Conservation (phyloP, 2,888 invertebrate genomes). For the Myopa tessellatipennis region DNA sequence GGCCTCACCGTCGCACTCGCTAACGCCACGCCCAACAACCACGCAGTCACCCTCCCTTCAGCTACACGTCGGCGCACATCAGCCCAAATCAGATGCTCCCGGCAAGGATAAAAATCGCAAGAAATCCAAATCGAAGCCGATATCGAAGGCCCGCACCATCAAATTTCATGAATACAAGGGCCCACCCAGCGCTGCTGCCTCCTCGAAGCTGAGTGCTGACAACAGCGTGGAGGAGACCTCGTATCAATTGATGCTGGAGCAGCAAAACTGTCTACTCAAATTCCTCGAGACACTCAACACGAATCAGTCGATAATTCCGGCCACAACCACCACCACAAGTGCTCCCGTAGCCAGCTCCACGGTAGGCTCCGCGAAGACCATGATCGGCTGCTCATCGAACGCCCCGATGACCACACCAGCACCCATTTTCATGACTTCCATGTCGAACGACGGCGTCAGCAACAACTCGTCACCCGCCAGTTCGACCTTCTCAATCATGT, state of each 20-base stretch:
- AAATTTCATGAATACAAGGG: slow-evolving; percentile 98
- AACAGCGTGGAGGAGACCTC: slow-evolving; percentile 77
- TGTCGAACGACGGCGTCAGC: slow-evolving; percentile 42
- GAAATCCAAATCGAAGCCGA: slow-evolving; percentile 83
- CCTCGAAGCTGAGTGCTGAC: slow-evolving; percentile 68
- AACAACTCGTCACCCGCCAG: slow-evolving; percentile 48
- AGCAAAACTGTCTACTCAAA: slow-evolving; percentile 88
- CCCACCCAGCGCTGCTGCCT: slow-evolving; percentile 81
- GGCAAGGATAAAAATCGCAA: slow-evolving; percentile 86
- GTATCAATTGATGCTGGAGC: slow-evolving; percentile 91
- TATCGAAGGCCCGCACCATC: slow-evolving; percentile 86
- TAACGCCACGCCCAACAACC: slow-evolving; percentile 71
- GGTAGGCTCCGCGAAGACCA: not conserved
- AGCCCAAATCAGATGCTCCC: slow-evolving; percentile 71
- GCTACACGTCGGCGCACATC: slow-evolving; percentile 60
- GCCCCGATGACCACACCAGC: slow-evolving; percentile 42
- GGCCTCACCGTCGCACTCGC: slow-evolving; percentile 72
- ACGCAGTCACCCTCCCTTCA: slow-evolving; percentile 68
- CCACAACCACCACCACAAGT: slow-evolving; percentile 42
- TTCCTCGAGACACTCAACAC: slow-evolving; percentile 86
- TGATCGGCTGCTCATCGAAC: slow-evolving; percentile 23
- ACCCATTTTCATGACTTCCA: slow-evolving; percentile 56
- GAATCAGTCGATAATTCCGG: slow-evolving; percentile 82
- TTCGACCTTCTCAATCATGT: slow-evolving; percentile 57
- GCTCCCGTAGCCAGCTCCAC: slow-evolving; percentile 52